These are phyloP conservation scores for Micromussa lordhowensis DNA, from an alignment of 92 coral and sea anemone species.

Conservation along the genomic window DNA sequence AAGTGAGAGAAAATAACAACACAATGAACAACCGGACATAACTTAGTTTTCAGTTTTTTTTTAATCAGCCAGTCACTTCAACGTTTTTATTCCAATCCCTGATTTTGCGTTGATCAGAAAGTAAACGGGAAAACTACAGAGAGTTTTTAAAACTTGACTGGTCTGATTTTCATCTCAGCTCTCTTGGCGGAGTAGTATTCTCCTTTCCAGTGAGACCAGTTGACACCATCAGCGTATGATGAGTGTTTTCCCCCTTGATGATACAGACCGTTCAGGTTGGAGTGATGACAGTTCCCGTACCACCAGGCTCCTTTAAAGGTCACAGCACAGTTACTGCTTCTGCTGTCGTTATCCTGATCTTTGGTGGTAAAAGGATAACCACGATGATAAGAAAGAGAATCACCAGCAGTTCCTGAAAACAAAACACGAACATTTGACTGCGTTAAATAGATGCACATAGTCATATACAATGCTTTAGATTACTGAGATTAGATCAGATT, in stretches of 20 bases:
- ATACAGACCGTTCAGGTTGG: not conserved
- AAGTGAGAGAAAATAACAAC: too few relatives aligned
- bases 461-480: too few relatives aligned
- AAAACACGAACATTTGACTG: not conserved
- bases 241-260: too few relatives aligned
- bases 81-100: not conserved
- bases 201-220: too few relatives aligned
- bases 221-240: too few relatives aligned
- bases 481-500: too few relatives aligned
- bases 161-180: conserved; percentile 5
- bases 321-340: not conserved
- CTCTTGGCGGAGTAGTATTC: not conserved
- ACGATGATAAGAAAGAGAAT: not conserved
- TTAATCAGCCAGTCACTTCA: not conserved
- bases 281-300: not conserved
- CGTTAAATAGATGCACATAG: not conserved
- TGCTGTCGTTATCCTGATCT: not conserved
- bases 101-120: not conserved
- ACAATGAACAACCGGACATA: too few relatives aligned
- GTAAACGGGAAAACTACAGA: not conserved
- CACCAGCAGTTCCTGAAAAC: conserved; percentile 5
- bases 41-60: too few relatives aligned
- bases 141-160: not conserved
- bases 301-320: not conserved
- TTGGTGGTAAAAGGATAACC: not conserved